Evolutionary conservation across 2,888 invertebrate genomes (phyloP), one percentile per base, ranked within the genome.

Genomic region (Xestia rhomboidea): DNA sequence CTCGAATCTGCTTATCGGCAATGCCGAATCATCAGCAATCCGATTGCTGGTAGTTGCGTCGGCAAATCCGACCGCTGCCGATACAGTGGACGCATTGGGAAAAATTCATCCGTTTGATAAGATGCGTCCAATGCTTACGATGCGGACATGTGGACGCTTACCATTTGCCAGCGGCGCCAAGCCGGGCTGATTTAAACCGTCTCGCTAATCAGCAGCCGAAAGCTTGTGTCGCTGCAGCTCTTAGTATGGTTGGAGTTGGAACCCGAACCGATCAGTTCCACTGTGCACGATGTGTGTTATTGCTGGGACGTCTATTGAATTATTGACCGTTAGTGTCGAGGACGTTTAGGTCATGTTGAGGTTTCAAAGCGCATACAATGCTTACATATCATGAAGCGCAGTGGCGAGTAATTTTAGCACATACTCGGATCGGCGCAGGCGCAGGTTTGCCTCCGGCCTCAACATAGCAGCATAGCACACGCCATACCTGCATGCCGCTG

Each of bases 371-470:
- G n/a, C 64, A 34, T 49, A 34, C 27, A 38, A 15, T 10, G 21
- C 24, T 72, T 66, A 72, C n/a, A 27, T 27, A 24, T 13, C 63
- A 44, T 46, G 57, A 57, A 34, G 54, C 24, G 10, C 21, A 73
- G 21, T 69, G 34, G 13, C 13, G 34, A 70, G 57, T 70, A 21
- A 73, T 44, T 73, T 38, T 68, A 68, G 51, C 57, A 73, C n/a
- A 34, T 70, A 18, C 57, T 57, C 34, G 6, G 30, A 15, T 18
- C 34, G 34, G 21, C 41, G 18, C 44, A 44, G 44, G 44, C 21
- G 27, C 57, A 44, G 30, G 27, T 30, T 38, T 51, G 24, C 27
- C 30, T 68, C 44, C 34, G n/a, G n/a, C n/a, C 13, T 54, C 7
- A 30, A 21, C 71, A 24, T 18, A 21, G 21, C 7, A 30, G 13